Evolutionary conservation across 1,140 invertebrate species (phyloP).

Genomic region (Varroa destructor): DNA sequence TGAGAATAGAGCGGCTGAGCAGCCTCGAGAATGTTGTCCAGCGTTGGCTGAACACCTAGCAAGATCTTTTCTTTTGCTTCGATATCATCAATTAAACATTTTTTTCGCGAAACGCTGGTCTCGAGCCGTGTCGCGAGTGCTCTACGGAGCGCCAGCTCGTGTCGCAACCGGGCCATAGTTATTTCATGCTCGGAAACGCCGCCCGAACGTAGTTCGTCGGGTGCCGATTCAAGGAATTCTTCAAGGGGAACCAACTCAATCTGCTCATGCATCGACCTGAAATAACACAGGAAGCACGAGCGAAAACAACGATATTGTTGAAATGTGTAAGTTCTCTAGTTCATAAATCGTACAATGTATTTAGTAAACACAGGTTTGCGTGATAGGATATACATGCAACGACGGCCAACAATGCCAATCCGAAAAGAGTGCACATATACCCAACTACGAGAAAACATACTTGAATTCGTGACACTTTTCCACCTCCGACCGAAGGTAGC

Average conservation of each 20-base stretch:
- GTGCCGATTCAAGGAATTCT: slow-evolving; percentile 70
- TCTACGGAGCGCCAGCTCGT: slow-evolving; percentile 78
- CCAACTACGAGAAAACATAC: slow-evolving; percentile 42
- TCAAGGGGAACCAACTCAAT: slow-evolving; percentile 71
- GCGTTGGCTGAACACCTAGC: slow-evolving; percentile 62
- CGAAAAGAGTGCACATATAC: too few relatives aligned
- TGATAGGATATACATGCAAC: too few relatives aligned
- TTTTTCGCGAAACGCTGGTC: slow-evolving; percentile 57
- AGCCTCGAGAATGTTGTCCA: slow-evolving; percentile 57
- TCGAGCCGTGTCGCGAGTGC: slow-evolving; percentile 61
- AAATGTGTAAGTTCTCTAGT: neutral
- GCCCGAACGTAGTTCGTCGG: slow-evolving; percentile 53
- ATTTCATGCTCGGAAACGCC: slow-evolving; percentile 59
- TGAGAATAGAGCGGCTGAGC: slow-evolving; percentile 80
- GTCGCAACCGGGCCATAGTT: slow-evolving; percentile 70
- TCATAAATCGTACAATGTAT: too few relatives aligned
- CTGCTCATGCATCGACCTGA: slow-evolving; percentile 79
- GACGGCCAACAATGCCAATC: too few relatives aligned
- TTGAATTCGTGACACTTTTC: slow-evolving; percentile 82
- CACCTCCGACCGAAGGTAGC: slow-evolving; percentile 83
- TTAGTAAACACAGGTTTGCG: too few relatives aligned
- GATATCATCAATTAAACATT: slow-evolving; percentile 55
- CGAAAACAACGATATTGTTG: slow-evolving; percentile 27
- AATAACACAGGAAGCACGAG: slow-evolving; percentile 33
- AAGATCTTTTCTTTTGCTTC: slow-evolving; percentile 62